Evolutionary conservation across 1,140 invertebrate species (phyloP).

Genomic region (Marisa cornuarietis): DNA sequence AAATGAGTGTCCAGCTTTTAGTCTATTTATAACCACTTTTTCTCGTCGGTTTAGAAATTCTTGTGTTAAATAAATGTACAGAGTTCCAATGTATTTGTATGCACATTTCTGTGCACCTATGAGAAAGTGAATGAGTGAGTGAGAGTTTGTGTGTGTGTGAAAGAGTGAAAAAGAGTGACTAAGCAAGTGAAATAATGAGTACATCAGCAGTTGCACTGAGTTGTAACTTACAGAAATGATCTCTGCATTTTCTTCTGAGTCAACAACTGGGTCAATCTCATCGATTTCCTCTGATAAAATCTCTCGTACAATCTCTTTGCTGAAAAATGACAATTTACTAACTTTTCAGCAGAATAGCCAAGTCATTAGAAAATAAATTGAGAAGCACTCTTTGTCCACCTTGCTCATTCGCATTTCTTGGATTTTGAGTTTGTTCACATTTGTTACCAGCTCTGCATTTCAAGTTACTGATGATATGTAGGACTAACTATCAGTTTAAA

Average conservation of each 20-base stretch:
- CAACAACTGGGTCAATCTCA: conserved; percentile 48
- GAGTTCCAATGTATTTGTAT: no score
- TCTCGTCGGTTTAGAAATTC: no score
- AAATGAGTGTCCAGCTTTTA: no score
- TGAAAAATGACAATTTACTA: conserved; percentile 5
- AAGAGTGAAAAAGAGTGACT: neutral
- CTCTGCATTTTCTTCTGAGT: conserved; percentile 56
- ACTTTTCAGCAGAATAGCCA: neutral
- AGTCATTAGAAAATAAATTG: neutral
- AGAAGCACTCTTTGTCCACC: neutral
- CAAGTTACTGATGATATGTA: no score
- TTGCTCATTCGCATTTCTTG: no score
- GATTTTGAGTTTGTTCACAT: no score
- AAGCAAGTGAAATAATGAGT: neutral
- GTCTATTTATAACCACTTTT: no score
- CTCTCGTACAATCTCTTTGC: conserved; percentile 47
- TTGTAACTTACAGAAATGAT: conserved; percentile 42
- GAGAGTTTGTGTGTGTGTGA: neutral
- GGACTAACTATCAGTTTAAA: no score
- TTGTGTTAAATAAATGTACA: no score
- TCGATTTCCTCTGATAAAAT: conserved; percentile 49
- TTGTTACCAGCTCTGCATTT: no score
- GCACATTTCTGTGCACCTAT: no score
- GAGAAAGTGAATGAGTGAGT: no score
- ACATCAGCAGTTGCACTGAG: neutral